Evolutionary conservation across 2,797 vertebrate genomes (phyloP), one percentile per base, ranked within the genome.

Genomic region (Typhlichthys eigenmanni): DNA sequence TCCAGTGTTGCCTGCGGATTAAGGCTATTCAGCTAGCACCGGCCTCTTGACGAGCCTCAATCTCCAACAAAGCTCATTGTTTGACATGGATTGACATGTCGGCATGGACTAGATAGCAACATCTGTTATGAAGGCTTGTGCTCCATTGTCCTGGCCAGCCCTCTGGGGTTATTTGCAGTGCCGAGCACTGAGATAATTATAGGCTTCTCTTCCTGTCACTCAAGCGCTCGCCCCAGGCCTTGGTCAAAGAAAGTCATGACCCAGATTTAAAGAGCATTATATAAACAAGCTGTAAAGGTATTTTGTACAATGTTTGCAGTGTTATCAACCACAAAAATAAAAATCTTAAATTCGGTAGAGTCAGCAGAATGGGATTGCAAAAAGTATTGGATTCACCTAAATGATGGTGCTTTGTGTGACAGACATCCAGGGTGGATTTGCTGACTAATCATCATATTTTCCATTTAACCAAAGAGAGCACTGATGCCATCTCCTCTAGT

Each of bases 31-130:
- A 69, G 29, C 67, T 13, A 55, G 51, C 5, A 29, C 49, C 34
- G 38, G 55, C 13, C 60, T 55, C 58, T 43, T 53, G 80, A 72
- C 69, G 62, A 71, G 68, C 72, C 62, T 64, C 54, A 70, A 57
- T 60, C 71, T 71, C 56, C 32, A 72, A 72, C 76, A 85, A 74
- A 84, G 81, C 48, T 86, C 81, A 83, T 79, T 88, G 84, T 87
- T 74, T 84, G 68, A 75, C 78, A 60, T 71, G 68, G 79, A 63
- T 50, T 61, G 55, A 64, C 73, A 79, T 68, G 71, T 70, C 16
- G 29, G 55, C 60, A 52, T 12, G 50, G 70, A 85, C 80, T 43
- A 17, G 58, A 86, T 51, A 83, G 49, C 79, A 85, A 8, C 74
- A 59, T 83, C 77, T 89, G 79, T 86, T 80, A 16, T 67, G 62